A percentile compares a stretch with the other conserved stretches of the same genome.
Conservation (phyloP, 2,888 invertebrate genomes). For the Bibio marci region DNA sequence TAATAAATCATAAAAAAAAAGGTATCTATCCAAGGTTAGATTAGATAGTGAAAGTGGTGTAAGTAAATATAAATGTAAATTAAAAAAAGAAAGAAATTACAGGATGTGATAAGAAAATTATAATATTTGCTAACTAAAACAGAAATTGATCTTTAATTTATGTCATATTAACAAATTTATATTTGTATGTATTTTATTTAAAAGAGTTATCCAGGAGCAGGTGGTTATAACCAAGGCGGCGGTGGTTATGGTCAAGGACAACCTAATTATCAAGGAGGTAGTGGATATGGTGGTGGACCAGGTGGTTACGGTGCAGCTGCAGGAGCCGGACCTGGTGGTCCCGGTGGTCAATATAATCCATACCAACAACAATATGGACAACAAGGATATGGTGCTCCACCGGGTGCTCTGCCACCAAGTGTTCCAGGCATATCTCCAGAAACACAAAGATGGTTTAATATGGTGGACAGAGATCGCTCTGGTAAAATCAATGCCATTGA, state of each 20-base stretch:
- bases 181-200: too few species aligned
- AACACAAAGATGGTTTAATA: constrained; percentile 65
- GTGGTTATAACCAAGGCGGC: background rate
- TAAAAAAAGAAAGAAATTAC: too few species aligned
- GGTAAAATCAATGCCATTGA: constrained; percentile 65
- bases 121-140: too few species aligned
- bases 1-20: too few species aligned
- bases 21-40: too few species aligned
- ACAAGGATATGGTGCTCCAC: constrained; percentile 21
- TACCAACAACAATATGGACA: background rate
- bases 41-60: too few species aligned
- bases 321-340: background rate
- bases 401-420: constrained; percentile 29
- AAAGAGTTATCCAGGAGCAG: background rate
- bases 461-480: constrained; percentile 69
- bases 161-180: too few species aligned
- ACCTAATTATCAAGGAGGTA: background rate
- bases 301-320: background rate
- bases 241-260: background rate
- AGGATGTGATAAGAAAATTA: too few species aligned
- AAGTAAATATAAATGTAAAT: too few species aligned
- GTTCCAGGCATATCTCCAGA: constrained; percentile 45
- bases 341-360: background rate
- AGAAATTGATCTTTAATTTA: too few species aligned
- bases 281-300: background rate